phyloP scores from a whole-genome alignment of 1,140 invertebrate genomes.

The Drosophila parvula region DNA sequence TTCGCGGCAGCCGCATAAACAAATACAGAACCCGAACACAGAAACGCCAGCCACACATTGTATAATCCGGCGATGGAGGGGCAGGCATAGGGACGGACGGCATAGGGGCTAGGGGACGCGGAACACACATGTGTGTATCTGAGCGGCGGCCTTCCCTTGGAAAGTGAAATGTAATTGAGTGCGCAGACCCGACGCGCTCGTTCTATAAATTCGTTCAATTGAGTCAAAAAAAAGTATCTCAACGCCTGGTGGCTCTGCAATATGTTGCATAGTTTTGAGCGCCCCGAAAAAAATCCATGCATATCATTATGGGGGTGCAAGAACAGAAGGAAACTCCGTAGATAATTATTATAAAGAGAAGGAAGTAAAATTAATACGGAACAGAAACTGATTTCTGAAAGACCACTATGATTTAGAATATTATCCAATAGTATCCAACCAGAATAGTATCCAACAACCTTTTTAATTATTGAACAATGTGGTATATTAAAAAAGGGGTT shows the following conservation, averaged over 20 bases:
- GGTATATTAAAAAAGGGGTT: too few relatives aligned
- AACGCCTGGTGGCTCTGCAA: not conserved
- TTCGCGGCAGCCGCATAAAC: conserved; percentile 59
- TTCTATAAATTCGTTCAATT: conserved; percentile 75
- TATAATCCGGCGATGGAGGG: conserved; percentile 48
- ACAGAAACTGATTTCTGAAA: too few relatives aligned
- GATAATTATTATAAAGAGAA: not conserved
- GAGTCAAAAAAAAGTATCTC: conserved; percentile 55
- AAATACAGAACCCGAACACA: conserved; percentile 43
- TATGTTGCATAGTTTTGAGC: conserved; percentile 72
- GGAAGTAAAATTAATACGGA: too few relatives aligned
- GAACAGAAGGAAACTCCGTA: too few relatives aligned
- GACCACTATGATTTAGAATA: too few relatives aligned
- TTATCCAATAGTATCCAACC: too few relatives aligned
- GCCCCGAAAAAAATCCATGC: conserved; percentile 28
- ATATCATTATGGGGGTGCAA: conserved; percentile 26
- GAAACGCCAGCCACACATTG: conserved; percentile 58
- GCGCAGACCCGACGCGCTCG: conserved; percentile 15
- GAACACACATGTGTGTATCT: conserved; percentile 44
- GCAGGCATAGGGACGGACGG: conserved; percentile 15
- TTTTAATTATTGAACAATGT: too few relatives aligned
- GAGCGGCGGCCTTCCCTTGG: conserved; percentile 72
- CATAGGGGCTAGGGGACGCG: conserved; percentile 4
- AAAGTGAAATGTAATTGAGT: conserved; percentile 79
- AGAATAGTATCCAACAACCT: too few relatives aligned